Base-by-base conservation (phyloP, 2,113 vertebrate genomes). In the Coptodon bakossiorum region DNA sequence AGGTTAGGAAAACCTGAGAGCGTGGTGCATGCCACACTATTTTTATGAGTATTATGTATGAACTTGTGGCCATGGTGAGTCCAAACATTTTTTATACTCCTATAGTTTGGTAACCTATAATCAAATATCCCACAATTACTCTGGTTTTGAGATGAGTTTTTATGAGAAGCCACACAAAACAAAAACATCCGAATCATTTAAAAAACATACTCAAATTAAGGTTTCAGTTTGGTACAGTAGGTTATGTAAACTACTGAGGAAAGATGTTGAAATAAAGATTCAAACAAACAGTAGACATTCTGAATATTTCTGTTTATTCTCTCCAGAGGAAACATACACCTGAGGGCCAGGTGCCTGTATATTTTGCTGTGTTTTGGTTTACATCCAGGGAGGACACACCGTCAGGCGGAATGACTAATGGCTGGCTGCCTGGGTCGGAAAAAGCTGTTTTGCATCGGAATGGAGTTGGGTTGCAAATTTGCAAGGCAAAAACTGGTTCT, bases 401-500 rank as follows among this genome's bases (percentile, higher is more conserved):
- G 1, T 22, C 48, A 45, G 43, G 38, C 24, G 12, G 79, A 31
- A 52, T 5, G 43, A 73, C 12, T 80, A 86, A 90, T 57, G 40
- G 57, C 57, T 40, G 80, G 73, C 88, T 73, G 88, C 81, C 83
- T 27, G 68, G 17, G 31, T 82, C 24, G 87, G 91, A 93, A 93
- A 91, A 91, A 88, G 45, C 83, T 80, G 81, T 40, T 94, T 90
- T 91, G 93, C 94, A 93, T 93, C 14, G 29, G 83, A 89, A 83
- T 83, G 84, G 89, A 71, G 83, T 79, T 86, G 52, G 78, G 80
- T 87, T 88, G 85, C 88, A 50, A 38, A 94, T 95, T 95, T 95
- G 95, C 95, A 93, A 95, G 90, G 91, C 93, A 95, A 95, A 94
- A 84, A 54, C 14, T 14, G 50, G 11, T 73, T 83, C 22, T 27